Conservation (phyloP, 2,888 invertebrate genomes). For the Crioceris asparagi region DNA sequence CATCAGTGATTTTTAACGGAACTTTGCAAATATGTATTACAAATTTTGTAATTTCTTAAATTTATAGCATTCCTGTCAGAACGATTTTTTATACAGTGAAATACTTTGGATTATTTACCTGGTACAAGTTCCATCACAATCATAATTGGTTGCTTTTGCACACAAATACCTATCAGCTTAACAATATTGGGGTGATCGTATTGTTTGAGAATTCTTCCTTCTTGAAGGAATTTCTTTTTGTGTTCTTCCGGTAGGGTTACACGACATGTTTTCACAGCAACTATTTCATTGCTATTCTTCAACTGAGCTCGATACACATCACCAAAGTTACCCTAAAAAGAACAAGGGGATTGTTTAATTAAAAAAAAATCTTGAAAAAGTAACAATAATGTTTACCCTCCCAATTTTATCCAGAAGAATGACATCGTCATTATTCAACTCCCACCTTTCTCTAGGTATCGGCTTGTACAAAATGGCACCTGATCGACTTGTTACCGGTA, state of each 20-base stretch:
- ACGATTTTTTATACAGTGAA: too few relatives aligned
- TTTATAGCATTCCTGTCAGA: too few relatives aligned
- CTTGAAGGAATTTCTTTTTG: slow-evolving; percentile 89
- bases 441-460: slow-evolving; percentile 86
- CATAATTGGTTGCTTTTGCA: slow-evolving; percentile 97
- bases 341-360: too few relatives aligned
- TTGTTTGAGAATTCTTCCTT: slow-evolving; percentile 90
- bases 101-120: slow-evolving; percentile 41
- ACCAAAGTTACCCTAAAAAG: slow-evolving; percentile 84
- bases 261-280: slow-evolving; percentile 92
- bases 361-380: too few relatives aligned
- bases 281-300: slow-evolving; percentile 71
- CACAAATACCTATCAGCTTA: slow-evolving; percentile 91
- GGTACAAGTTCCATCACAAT: slow-evolving; percentile 97
- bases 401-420: slow-evolving; percentile 87
- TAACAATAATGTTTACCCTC: slow-evolving; percentile 70
- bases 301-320: slow-evolving; percentile 90
- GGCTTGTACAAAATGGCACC: slow-evolving; percentile 81
- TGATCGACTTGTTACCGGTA: slow-evolving; percentile 85
- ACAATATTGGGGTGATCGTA: slow-evolving; percentile 97
- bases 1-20: too few relatives aligned
- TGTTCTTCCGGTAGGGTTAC: slow-evolving; percentile 88
- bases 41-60: too few relatives aligned
- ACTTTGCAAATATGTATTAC: too few relatives aligned
- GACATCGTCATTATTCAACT: slow-evolving; percentile 91